phyloP scores from a whole-genome alignment of 2,888 invertebrate genomes.

The Ornithoptera alexandrae region DNA sequence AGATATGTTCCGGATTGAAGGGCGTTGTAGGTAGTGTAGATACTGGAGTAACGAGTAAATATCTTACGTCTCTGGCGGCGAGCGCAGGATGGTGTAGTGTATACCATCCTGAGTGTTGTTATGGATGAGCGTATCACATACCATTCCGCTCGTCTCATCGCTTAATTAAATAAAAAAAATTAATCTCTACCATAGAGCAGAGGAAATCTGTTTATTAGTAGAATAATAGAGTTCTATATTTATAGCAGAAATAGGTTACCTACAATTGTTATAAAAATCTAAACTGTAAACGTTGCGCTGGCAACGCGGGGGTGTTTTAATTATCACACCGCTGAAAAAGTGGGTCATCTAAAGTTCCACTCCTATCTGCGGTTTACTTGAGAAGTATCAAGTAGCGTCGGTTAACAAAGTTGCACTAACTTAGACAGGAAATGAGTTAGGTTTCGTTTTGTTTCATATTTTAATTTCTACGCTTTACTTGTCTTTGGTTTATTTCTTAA shows the following conservation, averaged over 20 bases:
- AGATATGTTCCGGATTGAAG: not conserved
- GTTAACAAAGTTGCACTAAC: not conserved
- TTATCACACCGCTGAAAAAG: constrained; percentile 25
- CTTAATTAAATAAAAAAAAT: too few relatives aligned
- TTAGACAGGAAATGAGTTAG: constrained; percentile 7
- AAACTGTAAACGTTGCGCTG: constrained; percentile 5
- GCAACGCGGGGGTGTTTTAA: constrained; percentile 18
- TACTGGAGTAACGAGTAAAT: too few relatives aligned
- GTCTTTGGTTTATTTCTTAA: not conserved
- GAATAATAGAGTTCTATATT: too few relatives aligned
- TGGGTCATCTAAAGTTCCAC: constrained; percentile 21
- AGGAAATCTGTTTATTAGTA: too few relatives aligned
- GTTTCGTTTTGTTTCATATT: not conserved
- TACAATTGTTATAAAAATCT: constrained; percentile 16
- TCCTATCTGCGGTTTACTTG: constrained; percentile 24
- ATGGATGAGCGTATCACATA: too few relatives aligned
- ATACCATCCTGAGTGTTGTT: too few relatives aligned
- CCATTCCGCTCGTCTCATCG: too few relatives aligned
- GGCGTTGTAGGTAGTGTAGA: too few relatives aligned
- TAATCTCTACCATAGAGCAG: too few relatives aligned
- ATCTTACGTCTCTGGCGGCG: too few relatives aligned
- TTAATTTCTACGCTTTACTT: not conserved
- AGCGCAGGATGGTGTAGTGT: too few relatives aligned
- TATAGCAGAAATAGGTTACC: constrained; percentile 14
- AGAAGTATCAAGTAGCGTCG: constrained; percentile 12